These are phyloP conservation scores for Turritopsis rubra DNA, from an alignment of 30 jellyfish, hydroid and myxozoan species.

Conservation along the genomic window DNA sequence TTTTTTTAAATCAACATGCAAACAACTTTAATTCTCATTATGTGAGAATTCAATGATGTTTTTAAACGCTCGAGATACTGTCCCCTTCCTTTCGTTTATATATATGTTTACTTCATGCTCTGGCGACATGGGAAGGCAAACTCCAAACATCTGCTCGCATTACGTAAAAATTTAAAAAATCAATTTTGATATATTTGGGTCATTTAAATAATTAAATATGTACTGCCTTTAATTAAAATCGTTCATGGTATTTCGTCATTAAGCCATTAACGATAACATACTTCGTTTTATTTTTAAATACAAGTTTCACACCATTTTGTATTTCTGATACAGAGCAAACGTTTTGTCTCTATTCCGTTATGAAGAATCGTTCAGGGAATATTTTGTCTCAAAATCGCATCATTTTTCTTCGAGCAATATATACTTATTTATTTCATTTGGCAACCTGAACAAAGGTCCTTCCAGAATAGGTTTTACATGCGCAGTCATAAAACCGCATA, in stretches of 20 bases:
- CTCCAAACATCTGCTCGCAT: not conserved
- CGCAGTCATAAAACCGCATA: not conserved
- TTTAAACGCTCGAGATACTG: not conserved
- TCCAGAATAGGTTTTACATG: not conserved
- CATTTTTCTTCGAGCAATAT: too few relatives aligned
- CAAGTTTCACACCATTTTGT: too few relatives aligned
- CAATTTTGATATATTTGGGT: not conserved
- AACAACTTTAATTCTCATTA: not conserved
- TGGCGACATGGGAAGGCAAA: not conserved
- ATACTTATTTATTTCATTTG: too few relatives aligned
- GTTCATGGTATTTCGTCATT: not conserved
- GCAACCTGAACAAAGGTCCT: too few relatives aligned
- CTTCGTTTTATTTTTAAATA: too few relatives aligned
- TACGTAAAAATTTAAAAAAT: not conserved
- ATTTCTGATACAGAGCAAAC: too few relatives aligned
- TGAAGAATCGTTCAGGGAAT: too few relatives aligned
- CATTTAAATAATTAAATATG: not conserved
- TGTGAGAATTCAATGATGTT: not conserved
- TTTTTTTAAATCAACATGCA: too few relatives aligned
- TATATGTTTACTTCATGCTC: not conserved
- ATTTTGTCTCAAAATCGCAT: too few relatives aligned
- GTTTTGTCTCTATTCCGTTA: too few relatives aligned
- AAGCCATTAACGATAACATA: not conserved
- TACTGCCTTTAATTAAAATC: not conserved
- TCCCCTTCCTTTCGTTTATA: not conserved